Base-by-base conservation (phyloP, 1,140 invertebrate genomes). In the Scaptomyza pallida region DNA sequence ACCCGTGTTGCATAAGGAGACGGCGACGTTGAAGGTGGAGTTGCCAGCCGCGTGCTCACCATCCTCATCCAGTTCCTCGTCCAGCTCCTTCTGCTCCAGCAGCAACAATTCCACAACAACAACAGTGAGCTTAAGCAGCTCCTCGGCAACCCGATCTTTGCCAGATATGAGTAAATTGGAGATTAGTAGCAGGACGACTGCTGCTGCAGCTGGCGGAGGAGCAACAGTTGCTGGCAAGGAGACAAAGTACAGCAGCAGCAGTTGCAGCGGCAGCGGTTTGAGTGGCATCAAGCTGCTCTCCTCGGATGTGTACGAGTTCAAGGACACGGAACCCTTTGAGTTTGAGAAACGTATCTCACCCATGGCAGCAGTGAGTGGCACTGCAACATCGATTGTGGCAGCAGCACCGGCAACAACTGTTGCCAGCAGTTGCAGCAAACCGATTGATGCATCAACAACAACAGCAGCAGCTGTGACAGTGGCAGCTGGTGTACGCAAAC, bases 281-380 rank as follows among this genome's bases (percentile, higher is more conserved):
- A 21, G 52, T 16, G 21, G 44, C 44, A 21, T 43, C 17, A 89
- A 90, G 47, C 37, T 78, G 5, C 69, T 75, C 2, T 83, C 90
- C 19, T 88, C 90, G 75, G 96, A 86, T 50, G 72, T 86, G 12
- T 97, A 97, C 76, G 96, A 97, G 90, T 97, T 97, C 79, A 97
- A 97, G 91, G 96, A 97, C 92, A 95, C 96, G 0, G 96, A 97
- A 91, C 95, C 96, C 0, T 97, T 97, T 80, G 95, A 97, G 90
- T 94, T 96, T 74, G 95, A 96, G 91, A 93, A 95, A 8, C 93
- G 90, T 13, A 91, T 91, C 41, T 78, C 90, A 5, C 80, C 89
- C n/a, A 88, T 90, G 83, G 70, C 78, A 2, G 35, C 75, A 16
- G 41, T 72, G 15, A 16, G 50, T 15, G 33, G 33, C 3, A 37